Percentiles rank a stretch among this genome's conserved stretches.
Conservation (phyloP, 2,113 vertebrate species). For the Xiphias gladius region DNA sequence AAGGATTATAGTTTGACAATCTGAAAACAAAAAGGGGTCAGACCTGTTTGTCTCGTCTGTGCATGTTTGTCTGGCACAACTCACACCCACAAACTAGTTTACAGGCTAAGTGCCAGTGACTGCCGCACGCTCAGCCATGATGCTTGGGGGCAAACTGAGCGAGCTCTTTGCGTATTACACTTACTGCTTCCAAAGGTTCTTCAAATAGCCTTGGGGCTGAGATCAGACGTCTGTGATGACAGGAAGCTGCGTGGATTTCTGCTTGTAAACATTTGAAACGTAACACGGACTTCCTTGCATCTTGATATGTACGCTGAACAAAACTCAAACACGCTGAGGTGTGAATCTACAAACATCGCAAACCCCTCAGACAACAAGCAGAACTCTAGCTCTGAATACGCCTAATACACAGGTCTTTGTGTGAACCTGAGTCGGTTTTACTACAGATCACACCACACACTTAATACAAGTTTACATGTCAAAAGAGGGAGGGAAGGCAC, state of each 20-base stretch:
- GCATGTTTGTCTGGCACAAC: conserved; percentile 60
- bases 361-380: background rate
- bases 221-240: conserved; percentile 31
- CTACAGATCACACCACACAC: background rate
- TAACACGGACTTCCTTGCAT: background rate
- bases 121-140: conserved; percentile 26
- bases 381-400: background rate
- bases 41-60: conserved; percentile 62
- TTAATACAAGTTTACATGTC: background rate
- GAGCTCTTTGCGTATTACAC: conserved; percentile 59
- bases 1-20: conserved; percentile 52
- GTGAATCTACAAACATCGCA: background rate
- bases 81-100: conserved; percentile 55
- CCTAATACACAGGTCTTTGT: conserved; percentile 1
- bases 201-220: conserved; percentile 52
- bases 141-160: conserved; percentile 38
- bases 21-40: conserved; percentile 45
- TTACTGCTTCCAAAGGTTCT: conserved; percentile 50
- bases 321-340: conserved; percentile 13
- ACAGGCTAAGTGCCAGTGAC: conserved; percentile 54
- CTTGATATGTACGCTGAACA: conserved; percentile 2
- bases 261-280: conserved; percentile 11
- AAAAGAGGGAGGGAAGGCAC: background rate
- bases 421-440: conserved; percentile 19
- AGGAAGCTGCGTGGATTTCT: conserved; percentile 42